Evolutionary conservation across 1,140 invertebrate species (phyloP), one percentile per base, ranked within the genome.

Genomic region (Conopomorpha cramerella): DNA sequence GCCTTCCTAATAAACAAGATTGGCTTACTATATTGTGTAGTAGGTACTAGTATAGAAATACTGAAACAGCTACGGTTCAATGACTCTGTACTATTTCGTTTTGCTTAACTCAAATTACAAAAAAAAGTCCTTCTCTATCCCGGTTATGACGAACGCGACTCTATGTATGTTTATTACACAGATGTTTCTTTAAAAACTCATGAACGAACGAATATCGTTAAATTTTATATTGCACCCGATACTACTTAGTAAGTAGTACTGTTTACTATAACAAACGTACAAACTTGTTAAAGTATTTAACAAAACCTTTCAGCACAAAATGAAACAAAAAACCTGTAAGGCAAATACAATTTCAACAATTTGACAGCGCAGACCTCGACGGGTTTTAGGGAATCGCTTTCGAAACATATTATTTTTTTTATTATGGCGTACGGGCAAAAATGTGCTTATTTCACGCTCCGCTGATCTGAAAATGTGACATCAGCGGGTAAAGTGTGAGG

Each of bases 361-460:
- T n/a, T n/a, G n/a, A n/a, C n/a, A n/a, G n/a, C n/a, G n/a, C n/a
- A n/a, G n/a, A n/a, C n/a, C n/a, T n/a, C n/a, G n/a, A n/a, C n/a
- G n/a, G n/a, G n/a, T n/a, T n/a, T n/a, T n/a, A n/a, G 28, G 4
- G 10, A 29, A 11, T 4, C 11, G 28, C 58, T 60, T 60, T 71
- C 62, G 61, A 67, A 61, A 68, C 60, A 59, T 50, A 58, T 65
- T 57, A 71, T 71, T 72, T 68, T 57, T 72, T 70, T 65, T 66
- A 66, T 70, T 62, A 67, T 50, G 49, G 50, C 51, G 48, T 51
- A 49, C 48, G 65, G 59, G 62, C 59, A 72, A 71, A 72, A 71
- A 76, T 76, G 67, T 76, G 68, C 67, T 76, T 76, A 76, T 76
- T 72, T 66, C 65, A 44, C 67, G 71, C 71, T 76, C 65, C 71